Conservation (phyloP, 2,888 invertebrate species). For the Chymomyza amoena region DNA sequence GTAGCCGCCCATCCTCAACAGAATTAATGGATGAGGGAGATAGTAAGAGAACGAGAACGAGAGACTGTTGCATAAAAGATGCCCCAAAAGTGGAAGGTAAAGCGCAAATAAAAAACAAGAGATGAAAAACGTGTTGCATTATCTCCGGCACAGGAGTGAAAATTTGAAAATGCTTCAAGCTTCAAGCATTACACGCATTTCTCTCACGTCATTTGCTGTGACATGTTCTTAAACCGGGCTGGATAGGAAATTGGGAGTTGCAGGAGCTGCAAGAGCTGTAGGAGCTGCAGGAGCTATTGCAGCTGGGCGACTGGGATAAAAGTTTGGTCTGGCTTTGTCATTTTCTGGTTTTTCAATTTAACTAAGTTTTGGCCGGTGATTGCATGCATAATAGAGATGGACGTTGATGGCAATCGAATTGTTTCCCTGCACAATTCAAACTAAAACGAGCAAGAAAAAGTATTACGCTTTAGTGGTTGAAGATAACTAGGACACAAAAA, state of each 20-base stretch:
- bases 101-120: background rate
- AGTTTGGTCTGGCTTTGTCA: background rate
- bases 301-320: background rate
- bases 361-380: conserved; percentile 40
- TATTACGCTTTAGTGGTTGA: background rate
- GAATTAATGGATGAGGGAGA: background rate
- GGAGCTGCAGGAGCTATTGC: background rate
- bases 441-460: background rate
- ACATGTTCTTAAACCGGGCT: conserved; percentile 28
- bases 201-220: conserved; percentile 46
- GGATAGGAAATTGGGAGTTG: background rate
- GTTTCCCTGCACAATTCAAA: conserved; percentile 18
- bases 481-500: no score
- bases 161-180: background rate
- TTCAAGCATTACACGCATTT: conserved; percentile 46
- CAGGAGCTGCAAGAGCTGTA: background rate
- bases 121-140: conserved; percentile 1
- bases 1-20: background rate
- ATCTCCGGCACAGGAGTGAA: background rate
- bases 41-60: background rate
- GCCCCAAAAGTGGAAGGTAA: background rate
- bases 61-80: background rate
- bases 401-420: conserved; percentile 53
- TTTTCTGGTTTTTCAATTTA: conserved; percentile 45
- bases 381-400: conserved; percentile 64